These are phyloP conservation scores for Tetrao urogallus DNA, from an alignment of 2,113 vertebrate species.

Conservation along the genomic window DNA sequence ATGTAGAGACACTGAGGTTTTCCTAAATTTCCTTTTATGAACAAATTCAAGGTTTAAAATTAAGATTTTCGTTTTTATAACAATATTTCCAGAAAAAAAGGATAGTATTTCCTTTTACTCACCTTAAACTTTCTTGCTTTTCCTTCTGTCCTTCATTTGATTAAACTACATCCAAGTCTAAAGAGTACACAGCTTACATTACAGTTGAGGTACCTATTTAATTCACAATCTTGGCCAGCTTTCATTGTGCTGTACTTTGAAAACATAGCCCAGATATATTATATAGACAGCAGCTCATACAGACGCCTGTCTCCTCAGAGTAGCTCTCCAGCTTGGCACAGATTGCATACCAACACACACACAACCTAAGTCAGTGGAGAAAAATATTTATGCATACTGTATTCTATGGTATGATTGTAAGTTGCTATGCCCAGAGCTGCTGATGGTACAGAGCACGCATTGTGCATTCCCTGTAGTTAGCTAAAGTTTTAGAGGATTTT, in stretches of 20 bases:
- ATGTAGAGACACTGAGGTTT: not conserved
- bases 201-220: not conserved
- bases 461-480: not conserved
- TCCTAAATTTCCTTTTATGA: not conserved
- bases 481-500: not conserved
- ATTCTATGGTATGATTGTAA: not conserved
- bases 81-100: not conserved
- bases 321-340: not conserved
- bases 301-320: not conserved
- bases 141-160: not conserved
- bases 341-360: not conserved
- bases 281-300: not conserved
- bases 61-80: not conserved
- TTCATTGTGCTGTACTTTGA: not conserved
- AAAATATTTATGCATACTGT: not conserved
- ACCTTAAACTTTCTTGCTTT: not conserved
- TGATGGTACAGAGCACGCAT: not conserved
- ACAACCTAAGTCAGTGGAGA: rapidly evolving
- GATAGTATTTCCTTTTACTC: not conserved
- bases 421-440: not conserved
- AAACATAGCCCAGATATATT: not conserved
- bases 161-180: not conserved
- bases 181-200: not conserved
- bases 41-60: not conserved
- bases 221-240: not conserved